A percentile compares a stretch with the other conserved stretches of the same genome.
Evolutionary conservation across 2,797 vertebrate genomes (phyloP).

Genomic region (Orestias chungarensis): DNA sequence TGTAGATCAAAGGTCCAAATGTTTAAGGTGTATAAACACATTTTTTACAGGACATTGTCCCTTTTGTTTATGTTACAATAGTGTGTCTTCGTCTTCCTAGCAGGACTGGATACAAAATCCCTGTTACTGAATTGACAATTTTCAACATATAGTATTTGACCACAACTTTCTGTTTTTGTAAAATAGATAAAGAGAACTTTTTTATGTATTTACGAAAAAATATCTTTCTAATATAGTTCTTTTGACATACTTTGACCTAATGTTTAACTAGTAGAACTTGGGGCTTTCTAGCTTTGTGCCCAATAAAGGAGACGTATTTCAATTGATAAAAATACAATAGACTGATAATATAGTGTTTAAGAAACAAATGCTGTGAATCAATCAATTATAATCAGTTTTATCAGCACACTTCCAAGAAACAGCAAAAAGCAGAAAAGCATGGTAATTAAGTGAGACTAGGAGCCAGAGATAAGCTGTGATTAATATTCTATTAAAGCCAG

Average conservation of each 20-base stretch:
- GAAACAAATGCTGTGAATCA: conserved; percentile 64
- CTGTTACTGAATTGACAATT: no score
- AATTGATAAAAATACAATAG: conserved; percentile 32
- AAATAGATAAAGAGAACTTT: background rate
- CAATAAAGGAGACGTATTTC: conserved; percentile 25
- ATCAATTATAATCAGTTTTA: conserved; percentile 50
- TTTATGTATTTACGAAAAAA: background rate
- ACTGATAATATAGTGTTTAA: conserved; percentile 44
- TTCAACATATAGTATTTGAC: background rate
- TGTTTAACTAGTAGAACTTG: background rate
- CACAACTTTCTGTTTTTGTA: background rate
- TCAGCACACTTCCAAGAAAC: conserved; percentile 34
- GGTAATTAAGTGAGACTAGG: conserved; percentile 82
- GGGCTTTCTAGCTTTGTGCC: background rate
- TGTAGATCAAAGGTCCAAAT: background rate
- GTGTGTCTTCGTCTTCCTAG: background rate
- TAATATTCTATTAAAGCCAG: conserved; percentile 84
- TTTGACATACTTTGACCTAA: background rate
- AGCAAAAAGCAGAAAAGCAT: conserved; percentile 62
- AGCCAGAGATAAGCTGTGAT: conserved; percentile 82
- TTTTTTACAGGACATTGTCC: background rate
- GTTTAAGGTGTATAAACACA: background rate
- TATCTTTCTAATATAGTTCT: background rate
- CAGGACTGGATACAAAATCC: background rate
- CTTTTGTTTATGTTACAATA: background rate